Percentiles rank a stretch among this genome's conserved stretches.
These are phyloP conservation scores for Phaedon cochleariae DNA, from an alignment of 2,888 invertebrate genomes.

Conservation along the genomic window DNA sequence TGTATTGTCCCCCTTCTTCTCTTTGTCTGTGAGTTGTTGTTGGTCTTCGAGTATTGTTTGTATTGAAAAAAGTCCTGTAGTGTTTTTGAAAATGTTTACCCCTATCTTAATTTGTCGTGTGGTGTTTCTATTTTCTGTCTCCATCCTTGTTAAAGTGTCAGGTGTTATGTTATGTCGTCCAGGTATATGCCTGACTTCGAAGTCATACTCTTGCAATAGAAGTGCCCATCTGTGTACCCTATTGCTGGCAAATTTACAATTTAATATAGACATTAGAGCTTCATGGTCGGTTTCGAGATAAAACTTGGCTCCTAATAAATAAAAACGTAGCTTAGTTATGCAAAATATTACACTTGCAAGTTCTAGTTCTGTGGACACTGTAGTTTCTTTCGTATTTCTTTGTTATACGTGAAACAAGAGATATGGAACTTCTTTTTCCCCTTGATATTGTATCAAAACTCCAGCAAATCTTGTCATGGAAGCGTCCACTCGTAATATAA, in stretches of 20 bases:
- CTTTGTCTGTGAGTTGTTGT: too few species aligned
- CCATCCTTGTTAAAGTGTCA: too few species aligned
- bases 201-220: too few species aligned
- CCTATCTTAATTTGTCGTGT: too few species aligned
- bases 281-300: conserved; percentile 21
- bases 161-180: too few species aligned
- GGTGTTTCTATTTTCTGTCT: too few species aligned
- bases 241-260: conserved; percentile 18
- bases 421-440: conserved; percentile 14
- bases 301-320: conserved; percentile 19
- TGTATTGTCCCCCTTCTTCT: too few species aligned
- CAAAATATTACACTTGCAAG: conserved; percentile 18
- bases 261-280: conserved; percentile 20
- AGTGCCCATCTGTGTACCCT: conserved; percentile 25
- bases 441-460: too few species aligned
- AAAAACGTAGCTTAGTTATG: conserved; percentile 15
- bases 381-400: conserved; percentile 12
- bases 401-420: conserved; percentile 5
- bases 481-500: conserved; percentile 18
- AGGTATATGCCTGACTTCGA: too few species aligned
- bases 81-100: too few species aligned
- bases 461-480: conserved; percentile 9
- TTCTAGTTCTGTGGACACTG: conserved; percentile 13
- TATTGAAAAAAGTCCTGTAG: too few species aligned
- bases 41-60: too few species aligned